Base-by-base conservation (phyloP, 2,888 invertebrate genomes). In the Lithosia quadra region DNA sequence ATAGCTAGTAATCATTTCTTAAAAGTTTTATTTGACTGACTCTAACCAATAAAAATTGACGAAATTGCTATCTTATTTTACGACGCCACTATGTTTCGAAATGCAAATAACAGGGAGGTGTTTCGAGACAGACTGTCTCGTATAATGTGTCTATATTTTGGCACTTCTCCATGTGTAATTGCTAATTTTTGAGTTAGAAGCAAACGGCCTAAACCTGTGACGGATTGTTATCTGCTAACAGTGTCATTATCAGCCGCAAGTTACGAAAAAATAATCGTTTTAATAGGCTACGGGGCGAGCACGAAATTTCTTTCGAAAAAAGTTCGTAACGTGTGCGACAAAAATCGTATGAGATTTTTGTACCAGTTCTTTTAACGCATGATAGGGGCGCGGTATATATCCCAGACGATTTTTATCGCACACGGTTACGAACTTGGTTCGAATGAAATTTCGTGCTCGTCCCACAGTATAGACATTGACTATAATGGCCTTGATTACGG, bases 91-190 rank as follows among this genome's bases (percentile, higher is more conserved):
- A 59, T 53, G 60, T 60, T 68, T 39, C 49, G 58, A 53, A 65
- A 73, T 76, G 60, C n/a, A 67, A 69, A 76, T 77, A 76, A 79
- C 68, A 69, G 69, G 67, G 67, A 72, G 72, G 73, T 72, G 68
- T 68, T 67, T 69, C 77, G 82, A 90, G 90, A 91, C 89, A 80
- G 84, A 82, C 72, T 86, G 90, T 87, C 89, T 86, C 82, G 81
- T 80, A 78, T 83, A 80, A 82, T 78, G 79, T 43, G 18, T 82
- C 80, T 78, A 71, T 67, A 71, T 78, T 80, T 89, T 89, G 91
- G 88, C 88, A 88, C 85, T 71, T 77, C 71, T 86, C 88, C 89
- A 90, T 80, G 73, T 67, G 67, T 75, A 71, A 69, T 77, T 62
- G 66, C 69, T 72, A 68, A 68, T 71, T 74, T 80, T 75, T 77